Evolutionary conservation across 2,797 vertebrate species (phyloP).

Genomic region (Enteromius unitaeniatus): DNA sequence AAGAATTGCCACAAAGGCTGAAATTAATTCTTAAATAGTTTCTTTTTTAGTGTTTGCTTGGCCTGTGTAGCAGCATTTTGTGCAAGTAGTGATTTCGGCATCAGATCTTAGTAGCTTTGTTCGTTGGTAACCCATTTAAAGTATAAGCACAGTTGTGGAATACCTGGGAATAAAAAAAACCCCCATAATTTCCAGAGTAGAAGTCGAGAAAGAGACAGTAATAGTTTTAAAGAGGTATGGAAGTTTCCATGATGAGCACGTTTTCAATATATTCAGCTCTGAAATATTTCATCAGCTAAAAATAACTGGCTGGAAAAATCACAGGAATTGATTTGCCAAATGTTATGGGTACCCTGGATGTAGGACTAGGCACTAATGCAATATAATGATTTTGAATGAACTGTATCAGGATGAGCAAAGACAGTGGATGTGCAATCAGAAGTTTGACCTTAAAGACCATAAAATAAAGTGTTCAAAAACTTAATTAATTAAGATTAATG

Average conservation of each 20-base stretch:
- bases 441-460: too few relatives aligned
- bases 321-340: neutral
- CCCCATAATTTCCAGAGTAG: neutral
- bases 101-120: neutral
- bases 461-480: neutral
- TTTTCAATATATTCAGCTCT: neutral
- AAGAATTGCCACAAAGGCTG: neutral
- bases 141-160: neutral
- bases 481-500: neutral
- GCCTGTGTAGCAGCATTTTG: neutral
- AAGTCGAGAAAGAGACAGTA: neutral
- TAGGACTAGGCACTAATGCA: neutral
- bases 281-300: neutral
- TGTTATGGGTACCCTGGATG: neutral
- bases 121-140: neutral
- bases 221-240: neutral
- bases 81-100: neutral
- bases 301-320: neutral
- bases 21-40: neutral
- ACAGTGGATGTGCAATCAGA: neutral
- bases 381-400: neutral
- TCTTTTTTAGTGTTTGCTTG: slow-evolving; percentile 6
- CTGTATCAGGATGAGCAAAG: neutral
- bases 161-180: neutral
- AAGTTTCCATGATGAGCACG: neutral